Evolutionary conservation across 2,113 vertebrate genomes (phyloP).

Genomic region (Piaya cayana): DNA sequence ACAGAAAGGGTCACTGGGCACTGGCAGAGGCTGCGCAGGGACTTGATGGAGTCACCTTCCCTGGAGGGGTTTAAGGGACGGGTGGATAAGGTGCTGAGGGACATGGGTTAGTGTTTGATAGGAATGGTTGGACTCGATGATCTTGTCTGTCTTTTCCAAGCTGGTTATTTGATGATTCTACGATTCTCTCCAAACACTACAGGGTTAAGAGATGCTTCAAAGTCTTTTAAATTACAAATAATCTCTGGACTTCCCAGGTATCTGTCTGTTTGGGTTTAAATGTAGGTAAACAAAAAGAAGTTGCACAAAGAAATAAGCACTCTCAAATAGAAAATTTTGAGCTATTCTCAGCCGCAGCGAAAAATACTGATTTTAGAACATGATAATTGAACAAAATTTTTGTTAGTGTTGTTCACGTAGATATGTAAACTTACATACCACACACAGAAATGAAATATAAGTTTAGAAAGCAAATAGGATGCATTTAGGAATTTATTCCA

Average conservation of each 20-base stretch:
- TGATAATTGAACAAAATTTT: background rate
- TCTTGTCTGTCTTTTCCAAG: too few species aligned
- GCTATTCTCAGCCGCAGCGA: background rate
- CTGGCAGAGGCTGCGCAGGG: too few species aligned
- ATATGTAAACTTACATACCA: background rate
- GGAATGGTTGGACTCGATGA: too few species aligned
- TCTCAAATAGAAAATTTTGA: background rate
- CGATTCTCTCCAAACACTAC: background rate
- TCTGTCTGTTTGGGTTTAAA: background rate
- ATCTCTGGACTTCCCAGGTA: background rate
- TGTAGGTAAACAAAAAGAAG: background rate
- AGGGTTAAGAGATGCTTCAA: background rate
- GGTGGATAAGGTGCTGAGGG: too few species aligned
- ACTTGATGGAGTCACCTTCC: too few species aligned
- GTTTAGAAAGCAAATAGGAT: background rate
- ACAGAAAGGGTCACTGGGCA: too few species aligned
- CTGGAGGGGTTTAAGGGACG: too few species aligned
- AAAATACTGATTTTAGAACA: background rate
- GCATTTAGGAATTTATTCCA: background rate
- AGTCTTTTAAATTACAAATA: background rate
- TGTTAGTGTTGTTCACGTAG: background rate
- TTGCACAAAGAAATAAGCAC: background rate
- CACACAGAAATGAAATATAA: background rate
- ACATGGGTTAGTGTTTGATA: too few species aligned
- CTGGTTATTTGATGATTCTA: too few species aligned